Evolutionary conservation across 1,140 invertebrate species (phyloP).

Genomic region (Pseudomyrmex concolor): DNA sequence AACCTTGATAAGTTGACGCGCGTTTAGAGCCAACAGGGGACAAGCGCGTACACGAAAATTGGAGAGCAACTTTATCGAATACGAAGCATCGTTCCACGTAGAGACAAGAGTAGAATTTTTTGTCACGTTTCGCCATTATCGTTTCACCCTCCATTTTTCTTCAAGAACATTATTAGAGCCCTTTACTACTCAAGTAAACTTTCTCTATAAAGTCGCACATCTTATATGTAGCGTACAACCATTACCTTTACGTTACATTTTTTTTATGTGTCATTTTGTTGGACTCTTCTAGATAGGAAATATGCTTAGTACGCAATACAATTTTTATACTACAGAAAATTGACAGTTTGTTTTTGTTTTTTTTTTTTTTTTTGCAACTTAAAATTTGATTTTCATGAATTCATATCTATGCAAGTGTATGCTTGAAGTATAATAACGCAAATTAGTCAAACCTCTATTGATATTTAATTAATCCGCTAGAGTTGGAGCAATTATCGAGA

Average conservation of each 20-base stretch:
- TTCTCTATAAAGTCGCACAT: neutral
- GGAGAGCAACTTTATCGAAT: conserved; percentile 44
- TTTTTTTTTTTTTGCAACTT: neutral
- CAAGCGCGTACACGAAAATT: conserved; percentile 18
- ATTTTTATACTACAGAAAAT: neutral
- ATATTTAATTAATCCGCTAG: neutral
- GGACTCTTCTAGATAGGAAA: neutral
- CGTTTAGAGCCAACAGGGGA: conserved; percentile 39
- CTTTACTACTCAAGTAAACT: conserved; percentile 10
- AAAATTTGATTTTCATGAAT: too few relatives aligned
- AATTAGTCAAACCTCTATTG: too few relatives aligned
- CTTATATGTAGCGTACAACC: neutral
- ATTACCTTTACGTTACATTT: neutral
- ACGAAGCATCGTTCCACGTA: neutral
- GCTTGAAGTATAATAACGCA: neutral
- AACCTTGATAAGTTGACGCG: conserved; percentile 25
- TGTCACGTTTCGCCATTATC: conserved; percentile 41
- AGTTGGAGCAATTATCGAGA: conserved; percentile 28
- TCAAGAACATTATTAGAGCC: conserved; percentile 15
- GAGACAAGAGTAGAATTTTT: conserved; percentile 31
- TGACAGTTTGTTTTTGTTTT: neutral
- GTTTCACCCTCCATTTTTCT: conserved; percentile 38
- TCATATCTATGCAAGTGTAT: neutral
- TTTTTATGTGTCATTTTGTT: neutral
- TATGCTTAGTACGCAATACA: neutral